Evolutionary conservation across 92 coral and sea anemone species (phyloP), one percentile per base, ranked within the genome.

Genomic region (Diadumene lineata): DNA sequence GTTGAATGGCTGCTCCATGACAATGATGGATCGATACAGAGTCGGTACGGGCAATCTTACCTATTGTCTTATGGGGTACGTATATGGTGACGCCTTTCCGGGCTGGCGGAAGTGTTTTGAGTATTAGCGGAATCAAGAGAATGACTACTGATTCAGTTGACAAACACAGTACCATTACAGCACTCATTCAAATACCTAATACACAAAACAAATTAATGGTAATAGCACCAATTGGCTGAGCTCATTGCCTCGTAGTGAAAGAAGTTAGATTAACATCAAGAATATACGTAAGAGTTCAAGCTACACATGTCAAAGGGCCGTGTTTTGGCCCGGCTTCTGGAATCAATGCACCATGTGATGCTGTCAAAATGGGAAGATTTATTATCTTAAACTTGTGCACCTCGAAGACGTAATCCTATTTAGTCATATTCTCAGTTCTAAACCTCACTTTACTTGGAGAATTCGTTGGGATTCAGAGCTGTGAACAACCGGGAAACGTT

Each of bases 311-410:
- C n/a, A n/a, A n/a, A n/a, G n/a, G n/a, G n/a, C n/a, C n/a, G n/a
- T n/a, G n/a, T n/a, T n/a, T n/a, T n/a, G n/a, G n/a, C n/a, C n/a
- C n/a, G n/a, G n/a, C 65, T 62, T 62, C 68, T 62, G 68, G 68
- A 30, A 38, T 4, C 68, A 7, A 27, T 9, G n/a, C 28, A 13
- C 77, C 77, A 72, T 60, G 31, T 34, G 66, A 43, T 44, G 21
- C n/a, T 72, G 77, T 72, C 77, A 72, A 24, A n/a, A 32, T 57
- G 68, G n/a, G 77, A 72, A 72, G 77, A 72, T 72, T 72, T 72
- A 72, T 72, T 43, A 56, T 56, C 66, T 72, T 23, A 1, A n/a
- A 34, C 44, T 58, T 23, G 34, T 29, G 43, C 25, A 50, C 10
- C 48, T 38, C 60, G 55, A 34, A 55, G 34, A 31, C 44, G 77